Percentiles rank a stretch among this genome's conserved stretches.
These are phyloP conservation scores for Ornithoptera priamus DNA, from an alignment of 2,888 invertebrate genomes.

Conservation along the genomic window DNA sequence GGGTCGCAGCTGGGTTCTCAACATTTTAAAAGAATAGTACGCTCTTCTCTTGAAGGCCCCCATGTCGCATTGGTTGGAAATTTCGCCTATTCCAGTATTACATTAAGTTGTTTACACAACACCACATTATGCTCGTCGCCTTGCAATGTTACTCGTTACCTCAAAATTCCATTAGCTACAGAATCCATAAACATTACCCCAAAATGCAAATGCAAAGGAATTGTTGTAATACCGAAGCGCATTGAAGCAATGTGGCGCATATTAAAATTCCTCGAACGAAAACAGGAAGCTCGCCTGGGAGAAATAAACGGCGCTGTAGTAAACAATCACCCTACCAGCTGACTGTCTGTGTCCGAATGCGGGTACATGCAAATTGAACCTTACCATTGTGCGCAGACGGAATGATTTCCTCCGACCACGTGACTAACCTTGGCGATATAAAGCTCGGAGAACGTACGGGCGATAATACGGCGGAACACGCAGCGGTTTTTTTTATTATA, in stretches of 20 bases:
- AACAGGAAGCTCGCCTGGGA: slow-evolving; percentile 25
- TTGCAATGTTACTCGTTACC: no score
- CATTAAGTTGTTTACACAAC: no score
- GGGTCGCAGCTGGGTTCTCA: no score
- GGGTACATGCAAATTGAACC: slow-evolving; percentile 8
- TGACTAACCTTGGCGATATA: slow-evolving; percentile 11
- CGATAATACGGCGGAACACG: neutral
- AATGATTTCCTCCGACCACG: slow-evolving; percentile 1
- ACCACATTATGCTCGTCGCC: no score
- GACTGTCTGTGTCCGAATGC: slow-evolving; percentile 15
- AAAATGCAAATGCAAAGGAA: no score
- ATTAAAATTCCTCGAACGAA: slow-evolving; percentile 29
- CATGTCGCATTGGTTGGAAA: no score
- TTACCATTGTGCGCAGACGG: neutral
- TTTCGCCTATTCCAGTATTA: no score
- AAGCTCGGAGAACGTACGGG: slow-evolving; percentile 10
- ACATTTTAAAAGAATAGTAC: no score
- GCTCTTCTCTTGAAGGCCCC: no score
- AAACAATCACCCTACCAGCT: slow-evolving; percentile 29
- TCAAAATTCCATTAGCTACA: no score
- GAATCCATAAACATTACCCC: no score
- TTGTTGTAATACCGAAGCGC: slow-evolving; percentile 4
- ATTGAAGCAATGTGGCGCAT: slow-evolving; percentile 9
- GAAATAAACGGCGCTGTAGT: slow-evolving; percentile 27
- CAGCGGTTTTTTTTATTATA: neutral